Percentiles rank a stretch among this genome's conserved stretches.
Evolutionary conservation across 2,113 vertebrate species (phyloP).

Genomic region (Rhynchopsitta pachyrhyncha): DNA sequence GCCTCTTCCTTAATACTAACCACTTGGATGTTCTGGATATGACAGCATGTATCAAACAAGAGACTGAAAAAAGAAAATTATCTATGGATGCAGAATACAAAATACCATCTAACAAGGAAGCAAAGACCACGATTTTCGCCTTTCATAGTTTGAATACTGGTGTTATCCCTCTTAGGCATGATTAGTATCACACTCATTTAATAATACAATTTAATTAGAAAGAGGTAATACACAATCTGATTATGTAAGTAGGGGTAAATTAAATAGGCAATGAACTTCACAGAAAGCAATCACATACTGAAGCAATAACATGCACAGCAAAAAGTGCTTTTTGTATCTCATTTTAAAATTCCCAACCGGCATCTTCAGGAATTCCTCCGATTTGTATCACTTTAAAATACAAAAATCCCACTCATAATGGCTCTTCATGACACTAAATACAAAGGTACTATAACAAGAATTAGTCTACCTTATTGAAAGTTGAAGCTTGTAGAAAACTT

Average conservation of each 20-base stretch:
- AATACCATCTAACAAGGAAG: not conserved
- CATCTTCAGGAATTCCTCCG: not conserved
- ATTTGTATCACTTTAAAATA: not conserved
- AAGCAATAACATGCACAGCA: not conserved
- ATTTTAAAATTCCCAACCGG: not conserved
- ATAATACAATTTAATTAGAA: conserved; percentile 13
- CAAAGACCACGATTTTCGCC: not conserved
- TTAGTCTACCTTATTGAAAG: not conserved
- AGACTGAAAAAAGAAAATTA: not conserved
- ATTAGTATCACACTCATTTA: not conserved
- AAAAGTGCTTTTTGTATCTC: not conserved
- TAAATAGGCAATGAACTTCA: not conserved
- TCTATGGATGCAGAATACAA: not conserved
- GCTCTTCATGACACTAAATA: not conserved
- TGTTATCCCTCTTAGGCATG: not conserved
- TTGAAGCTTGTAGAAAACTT: not conserved
- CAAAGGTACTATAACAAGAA: not conserved
- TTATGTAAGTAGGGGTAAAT: not conserved
- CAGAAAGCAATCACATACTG: not conserved
- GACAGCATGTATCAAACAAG: not conserved
- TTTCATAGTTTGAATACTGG: not conserved
- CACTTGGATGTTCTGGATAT: not conserved
- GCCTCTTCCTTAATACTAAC: not conserved
- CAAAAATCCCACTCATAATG: not conserved
- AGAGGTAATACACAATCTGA: not conserved